Evolutionary conservation across 2,113 vertebrate genomes (phyloP), one percentile per base, ranked within the genome.

Genomic region (Calidris pugnax): DNA sequence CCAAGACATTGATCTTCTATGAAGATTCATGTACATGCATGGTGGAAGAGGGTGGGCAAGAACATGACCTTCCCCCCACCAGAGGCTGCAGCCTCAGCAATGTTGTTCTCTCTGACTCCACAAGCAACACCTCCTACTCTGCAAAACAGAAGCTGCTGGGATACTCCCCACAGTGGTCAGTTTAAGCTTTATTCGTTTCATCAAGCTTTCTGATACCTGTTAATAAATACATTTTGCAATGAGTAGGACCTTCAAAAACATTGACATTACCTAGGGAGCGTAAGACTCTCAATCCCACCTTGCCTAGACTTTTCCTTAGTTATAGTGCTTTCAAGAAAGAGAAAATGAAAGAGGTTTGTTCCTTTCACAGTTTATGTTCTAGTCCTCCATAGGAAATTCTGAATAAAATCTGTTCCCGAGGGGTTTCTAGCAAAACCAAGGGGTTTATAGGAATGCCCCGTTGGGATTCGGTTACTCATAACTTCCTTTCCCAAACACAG

Each of bases 341-440:
- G 12, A 48, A 95, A 85, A 78, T 56, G 10, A 81, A 68, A 94
- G n/a, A 75, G 20, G 59, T 28, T 28, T 56, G 6, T 68, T 68
- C 75, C 62, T 87, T 91, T 71, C 32, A 35, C 30, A 59, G 47
- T 60, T 74, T 63, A 43, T 71, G 27, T 73, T 89, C 39, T n/a
- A 45, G 66, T 55, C 7, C 23, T 75, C 27, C 84, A 8, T 39
- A 30, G 35, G 45, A 77, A 87, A 94, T 37, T 45, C 68, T 35
- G 39, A 76, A 74, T 43, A 86, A 96, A 96, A 81, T 71, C 27
- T 81, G 19, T 50, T 91, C 76, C 83, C 19, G 14, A 81, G 33
- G 37, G 6, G 50, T 47, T 84, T 64, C 63, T 55, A 88, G 59
- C 39, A 80, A 89, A 86, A 73, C 83, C 19, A 16, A 87, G 33